phyloP scores from a whole-genome alignment of 2,113 vertebrate species.

The Ictidomys tridecemlineatus region DNA sequence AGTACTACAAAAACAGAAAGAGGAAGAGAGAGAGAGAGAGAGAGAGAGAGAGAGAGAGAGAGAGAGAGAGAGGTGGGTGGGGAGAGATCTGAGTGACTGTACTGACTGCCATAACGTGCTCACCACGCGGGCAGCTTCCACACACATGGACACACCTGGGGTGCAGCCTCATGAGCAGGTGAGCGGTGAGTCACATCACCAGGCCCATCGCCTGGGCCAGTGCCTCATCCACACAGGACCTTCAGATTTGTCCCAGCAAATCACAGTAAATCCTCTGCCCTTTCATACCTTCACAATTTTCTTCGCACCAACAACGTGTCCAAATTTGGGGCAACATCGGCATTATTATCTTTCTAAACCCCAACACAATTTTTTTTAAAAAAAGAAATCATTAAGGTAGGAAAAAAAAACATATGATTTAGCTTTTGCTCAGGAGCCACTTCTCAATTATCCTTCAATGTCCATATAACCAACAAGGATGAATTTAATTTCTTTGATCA shows the following conservation, averaged over 20 bases:
- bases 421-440: not conserved
- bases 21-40: too few species aligned
- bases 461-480: not conserved
- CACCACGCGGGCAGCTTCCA: conserved; percentile 36
- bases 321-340: not conserved
- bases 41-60: too few species aligned
- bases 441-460: not conserved
- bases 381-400: not conserved
- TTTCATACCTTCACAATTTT: not conserved
- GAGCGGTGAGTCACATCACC: not conserved
- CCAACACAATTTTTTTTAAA: too few species aligned
- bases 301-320: not conserved
- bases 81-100: not conserved
- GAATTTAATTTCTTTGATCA: not conserved
- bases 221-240: not conserved
- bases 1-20: not conserved
- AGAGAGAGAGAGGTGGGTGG: too few species aligned
- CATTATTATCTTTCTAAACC: not conserved
- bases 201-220: fast-evolving
- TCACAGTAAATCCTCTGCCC: conserved; percentile 39
- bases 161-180: not conserved
- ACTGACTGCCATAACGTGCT: not conserved
- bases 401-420: not conserved
- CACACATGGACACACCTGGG: conserved; percentile 31
- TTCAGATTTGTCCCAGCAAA: conserved; percentile 55